Base-by-base conservation (phyloP, 2,888 invertebrate genomes). In the Graphium colonna region DNA sequence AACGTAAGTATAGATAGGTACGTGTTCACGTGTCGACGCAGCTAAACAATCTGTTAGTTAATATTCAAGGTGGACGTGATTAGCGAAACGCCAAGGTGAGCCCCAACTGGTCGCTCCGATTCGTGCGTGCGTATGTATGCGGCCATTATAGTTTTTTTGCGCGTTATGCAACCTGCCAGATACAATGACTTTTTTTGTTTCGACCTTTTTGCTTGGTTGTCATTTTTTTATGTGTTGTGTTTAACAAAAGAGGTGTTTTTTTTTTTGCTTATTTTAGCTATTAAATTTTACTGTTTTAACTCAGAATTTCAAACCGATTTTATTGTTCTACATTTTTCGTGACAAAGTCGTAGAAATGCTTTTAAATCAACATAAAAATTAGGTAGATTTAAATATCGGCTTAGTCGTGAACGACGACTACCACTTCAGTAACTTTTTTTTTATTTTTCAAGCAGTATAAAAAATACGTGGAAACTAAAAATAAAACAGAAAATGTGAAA, bases 31-130 rank as follows among this genome's bases (percentile, higher is more conserved):
- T 64, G 59, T 47, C 18, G 57, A 21, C 31, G 47, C 55, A 55
- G 69, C 77, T 76, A 77, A 82, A 79, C 83, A 80, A 77, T 81
- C 74, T 63, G 81, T 78, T 82, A 81, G 80, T 86, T 82, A 82
- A 75, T 82, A 87, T 85, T 88, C 88, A 88, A 89, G 88, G 88
- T 79, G 73, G 77, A 73, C 80, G 59, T 83, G 85, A 82, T 87
- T 86, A 87, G 86, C 83, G 70, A 80, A 82, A 76, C 81, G 75
- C 71, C 86, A 85, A 88, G 88, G 86, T 78, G 73, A 83, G 59
- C 69, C 71, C n/a, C 56, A 72, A 72, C 75, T 71, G 69, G 73
- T 71, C 68, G 45, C 53, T 49, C 53, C 45, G 49, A 18, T 49
- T 51, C 51, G 40, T 49, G 38, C 38, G 12, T 45, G 49, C 36